Evolutionary conservation across 2,797 vertebrate species (phyloP), one percentile per base, ranked within the genome.

Genomic region (Stomatorhinus walkeri): DNA sequence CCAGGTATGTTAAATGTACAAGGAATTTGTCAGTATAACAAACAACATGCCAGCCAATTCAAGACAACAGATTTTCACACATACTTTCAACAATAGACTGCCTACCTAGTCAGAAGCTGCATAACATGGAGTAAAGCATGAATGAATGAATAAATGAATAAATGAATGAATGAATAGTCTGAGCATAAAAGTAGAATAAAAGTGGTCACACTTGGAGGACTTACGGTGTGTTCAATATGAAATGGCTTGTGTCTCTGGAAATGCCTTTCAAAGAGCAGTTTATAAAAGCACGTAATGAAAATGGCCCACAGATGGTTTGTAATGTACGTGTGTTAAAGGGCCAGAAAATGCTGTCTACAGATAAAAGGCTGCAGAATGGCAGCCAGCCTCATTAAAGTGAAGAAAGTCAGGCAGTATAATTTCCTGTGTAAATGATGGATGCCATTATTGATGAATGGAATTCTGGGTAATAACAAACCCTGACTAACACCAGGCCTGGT

Each of bases 401-500:
- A 79, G 19, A 79, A 43, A 79, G 76, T 22, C 76, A 81, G 76
- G 76, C 19, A 43, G 76, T 81, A 46, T 81, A 46, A 81, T 46
- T 36, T 46, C 36, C 76, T n/a, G 40, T 81, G 16, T 81, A 81
- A 46, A 81, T 81, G 40, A 81, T 22, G 19, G 43, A 43, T 19
- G 40, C 19, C 68, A 76, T 81, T 8, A 81, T 46, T 22, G 19
- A 81, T 46, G 76, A 81, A 46, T 46, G 40, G 76, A 81, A 10
- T 46, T 81, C 76, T 81, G 76, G 40, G 76, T 81, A 43, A 81
- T 81, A 81, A 46, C 76, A 81, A 81, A 76, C 68, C 32, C 68
- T 36, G 32, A 7, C 68, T 72, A 72, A 36, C 28, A 72, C 28
- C 12, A 16, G 68, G 68, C 32, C 68, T 76, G 68, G 32, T 76